Conservation (phyloP, 2,888 invertebrate species). For the Stenodera caucasica region DNA sequence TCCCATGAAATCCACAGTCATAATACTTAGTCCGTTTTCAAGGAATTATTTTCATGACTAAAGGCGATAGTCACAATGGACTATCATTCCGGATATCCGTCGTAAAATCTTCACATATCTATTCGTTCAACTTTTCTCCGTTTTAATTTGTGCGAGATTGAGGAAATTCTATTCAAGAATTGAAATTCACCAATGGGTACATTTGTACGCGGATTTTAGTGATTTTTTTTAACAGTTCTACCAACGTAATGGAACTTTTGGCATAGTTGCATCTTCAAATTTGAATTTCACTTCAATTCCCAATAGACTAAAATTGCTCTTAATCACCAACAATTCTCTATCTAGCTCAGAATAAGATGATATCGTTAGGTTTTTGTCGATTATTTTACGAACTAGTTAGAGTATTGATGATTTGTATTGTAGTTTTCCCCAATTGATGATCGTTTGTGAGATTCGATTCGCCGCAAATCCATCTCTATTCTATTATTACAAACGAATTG, state of each 20-base stretch:
- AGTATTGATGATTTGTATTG: no score
- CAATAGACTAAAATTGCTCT: no score
- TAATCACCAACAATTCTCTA: no score
- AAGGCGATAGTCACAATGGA: constrained; percentile 13
- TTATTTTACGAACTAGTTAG: no score
- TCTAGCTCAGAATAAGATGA: no score
- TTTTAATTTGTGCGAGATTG: background rate
- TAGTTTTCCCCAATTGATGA: no score
- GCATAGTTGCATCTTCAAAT: constrained; percentile 9
- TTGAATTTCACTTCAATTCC: no score
- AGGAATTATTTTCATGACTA: constrained; percentile 34
- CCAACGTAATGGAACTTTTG: constrained; percentile 12
- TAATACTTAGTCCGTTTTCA: constrained; percentile 11
- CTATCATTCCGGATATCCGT: background rate
- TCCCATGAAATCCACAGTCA: background rate
- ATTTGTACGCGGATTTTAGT: constrained; percentile 39
- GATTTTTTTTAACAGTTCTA: constrained; percentile 35
- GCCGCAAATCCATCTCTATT: no score
- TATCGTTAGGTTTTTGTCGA: no score
- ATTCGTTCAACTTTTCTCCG: background rate
- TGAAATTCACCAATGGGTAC: constrained; percentile 33
- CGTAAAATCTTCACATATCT: background rate
- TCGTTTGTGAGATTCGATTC: no score
- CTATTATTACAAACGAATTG: no score
- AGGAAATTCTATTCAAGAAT: no score